phyloP scores from a whole-genome alignment of 2,888 invertebrate genomes.

The Agonopterix arenella region DNA sequence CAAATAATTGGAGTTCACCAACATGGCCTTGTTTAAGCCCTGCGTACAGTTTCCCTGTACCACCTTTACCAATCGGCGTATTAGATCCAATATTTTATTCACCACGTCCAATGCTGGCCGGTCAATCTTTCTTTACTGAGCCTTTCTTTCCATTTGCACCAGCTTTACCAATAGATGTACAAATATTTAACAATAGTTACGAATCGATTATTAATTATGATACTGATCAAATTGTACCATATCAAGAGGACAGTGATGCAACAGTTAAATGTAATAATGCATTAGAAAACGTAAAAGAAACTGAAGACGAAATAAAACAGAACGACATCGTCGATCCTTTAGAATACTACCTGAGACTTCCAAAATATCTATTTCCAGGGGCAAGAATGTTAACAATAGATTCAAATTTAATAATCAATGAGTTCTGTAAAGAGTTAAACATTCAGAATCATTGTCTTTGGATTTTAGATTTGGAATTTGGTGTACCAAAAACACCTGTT shows the following conservation, averaged over 20 bases:
- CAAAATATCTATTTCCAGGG: slow-evolving; percentile 44
- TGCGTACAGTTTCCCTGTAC: not conserved
- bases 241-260: too few relatives aligned
- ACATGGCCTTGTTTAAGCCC: too few relatives aligned
- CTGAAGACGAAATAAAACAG: not conserved
- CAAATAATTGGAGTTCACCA: not conserved
- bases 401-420: slow-evolving; percentile 52
- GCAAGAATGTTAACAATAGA: slow-evolving; percentile 39
- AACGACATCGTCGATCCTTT: slow-evolving; percentile 17
- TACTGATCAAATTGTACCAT: not conserved
- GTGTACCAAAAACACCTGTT: slow-evolving; percentile 10
- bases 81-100: too few relatives aligned
- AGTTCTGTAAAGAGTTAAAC: slow-evolving; percentile 40
- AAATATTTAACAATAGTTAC: not conserved
- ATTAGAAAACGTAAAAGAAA: not conserved
- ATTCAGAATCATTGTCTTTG: slow-evolving; percentile 32
- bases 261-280: too few relatives aligned
- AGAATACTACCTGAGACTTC: slow-evolving; percentile 37
- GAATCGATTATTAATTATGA: not conserved
- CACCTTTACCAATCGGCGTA: not conserved
- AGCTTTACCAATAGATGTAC: not conserved
- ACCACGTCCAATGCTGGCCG: too few relatives aligned
- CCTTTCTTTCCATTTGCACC: not conserved
- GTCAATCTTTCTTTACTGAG: too few relatives aligned
- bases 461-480: slow-evolving; percentile 41